These are phyloP conservation scores for Ylistrum balloti DNA, from an alignment of 1,140 invertebrate genomes.

Conservation along the genomic window DNA sequence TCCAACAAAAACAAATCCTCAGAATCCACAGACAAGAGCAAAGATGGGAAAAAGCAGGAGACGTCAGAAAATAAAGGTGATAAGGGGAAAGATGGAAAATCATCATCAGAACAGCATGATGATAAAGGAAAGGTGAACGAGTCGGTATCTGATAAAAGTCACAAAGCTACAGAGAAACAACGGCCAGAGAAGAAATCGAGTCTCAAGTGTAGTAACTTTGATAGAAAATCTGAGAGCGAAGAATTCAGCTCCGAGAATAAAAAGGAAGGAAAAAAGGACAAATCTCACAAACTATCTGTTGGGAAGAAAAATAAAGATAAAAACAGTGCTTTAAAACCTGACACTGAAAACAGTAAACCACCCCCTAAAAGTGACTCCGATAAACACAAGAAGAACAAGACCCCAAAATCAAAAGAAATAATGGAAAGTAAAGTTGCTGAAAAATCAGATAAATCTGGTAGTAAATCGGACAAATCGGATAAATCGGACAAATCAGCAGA, in stretches of 20 bases:
- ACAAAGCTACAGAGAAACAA: conserved; percentile 6
- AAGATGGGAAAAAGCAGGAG: conserved; percentile 56
- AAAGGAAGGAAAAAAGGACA: conserved; percentile 63
- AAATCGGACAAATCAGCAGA: conserved; percentile 59
- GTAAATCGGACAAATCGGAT: conserved; percentile 59
- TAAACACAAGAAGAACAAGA: conserved; percentile 50
- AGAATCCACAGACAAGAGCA: conserved; percentile 68
- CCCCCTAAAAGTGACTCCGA: conserved; percentile 40
- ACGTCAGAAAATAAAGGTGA: conserved; percentile 54
- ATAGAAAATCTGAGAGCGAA: conserved; percentile 51
- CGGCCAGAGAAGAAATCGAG: conserved; percentile 11
- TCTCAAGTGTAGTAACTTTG: conserved; percentile 28
- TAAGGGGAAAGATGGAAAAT: conserved; percentile 62
- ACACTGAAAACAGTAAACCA: conserved; percentile 28
- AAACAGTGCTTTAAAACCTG: neutral
- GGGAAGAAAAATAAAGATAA: conserved; percentile 35
- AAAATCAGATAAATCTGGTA: conserved; percentile 57
- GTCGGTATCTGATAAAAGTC: neutral
- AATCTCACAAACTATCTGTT: conserved; percentile 37
- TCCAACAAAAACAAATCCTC: conserved; percentile 59
- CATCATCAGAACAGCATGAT: conserved; percentile 37
- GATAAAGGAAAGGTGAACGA: conserved; percentile 7
- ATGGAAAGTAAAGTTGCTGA: conserved; percentile 63
- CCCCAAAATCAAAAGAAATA: conserved; percentile 59
- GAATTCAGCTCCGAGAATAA: conserved; percentile 50